Evolutionary conservation across 2,113 vertebrate species (phyloP), one percentile per base, ranked within the genome.

Genomic region (Diglossa brunneiventris): DNA sequence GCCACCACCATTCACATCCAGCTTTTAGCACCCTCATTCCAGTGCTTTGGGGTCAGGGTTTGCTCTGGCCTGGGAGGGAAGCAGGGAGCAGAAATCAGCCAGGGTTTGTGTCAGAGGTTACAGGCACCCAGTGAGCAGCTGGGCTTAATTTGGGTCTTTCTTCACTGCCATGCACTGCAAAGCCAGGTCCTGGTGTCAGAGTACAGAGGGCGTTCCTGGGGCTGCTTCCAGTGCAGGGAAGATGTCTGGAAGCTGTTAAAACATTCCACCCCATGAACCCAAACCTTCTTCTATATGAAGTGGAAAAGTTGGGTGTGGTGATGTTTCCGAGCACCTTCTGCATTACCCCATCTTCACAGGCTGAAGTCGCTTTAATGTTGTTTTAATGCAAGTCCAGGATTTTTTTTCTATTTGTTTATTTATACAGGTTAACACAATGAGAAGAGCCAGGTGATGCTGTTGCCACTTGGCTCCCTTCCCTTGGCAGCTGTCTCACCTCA

Each of bases 61-160:
- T 84, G 47, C 35, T 64, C 22, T 0, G 0, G 24, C 46, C 30
- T 6, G 1, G 33, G 30, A 41, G 23, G 66, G 56, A 80, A 30
- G 42, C 39, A 62, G 47, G 52, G 50, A 68, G 41, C 63, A 69
- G 53, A 56, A 59, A 21, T n/a, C 44, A 39, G 44, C 28, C 23
- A 18, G 11, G 3, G 12, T 39, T 91, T 85, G 39, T 30, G 14
- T 77, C 80, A 53, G 67, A 62, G 33, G 21, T 70, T 64, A 20
- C 35, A 28, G 0, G 3, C 26, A 24, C 35, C 49, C 3, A 4
- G 22, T 24, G 31, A 77, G 79, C 90, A 88, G 70, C 70, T 79
- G 82, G 72, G 28, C 76, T 90, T 74, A 27, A 58, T 85, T 86
- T 83, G 83, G 4, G 37, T 37, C 42, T 79, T 68, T 87, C 39